phyloP scores from a whole-genome alignment of 2,113 vertebrate genomes.

The Myxocyprinus asiaticus region DNA sequence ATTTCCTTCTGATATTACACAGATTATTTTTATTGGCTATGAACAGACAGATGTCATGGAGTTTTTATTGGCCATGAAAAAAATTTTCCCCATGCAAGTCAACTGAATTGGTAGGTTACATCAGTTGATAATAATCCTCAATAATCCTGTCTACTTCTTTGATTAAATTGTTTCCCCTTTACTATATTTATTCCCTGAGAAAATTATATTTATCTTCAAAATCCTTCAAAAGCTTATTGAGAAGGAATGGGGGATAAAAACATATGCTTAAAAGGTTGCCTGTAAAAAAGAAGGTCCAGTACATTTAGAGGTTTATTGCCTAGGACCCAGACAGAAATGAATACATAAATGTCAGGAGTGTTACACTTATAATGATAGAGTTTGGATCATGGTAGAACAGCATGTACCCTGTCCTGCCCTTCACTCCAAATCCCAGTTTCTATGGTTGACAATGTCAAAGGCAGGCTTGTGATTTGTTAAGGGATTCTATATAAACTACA shows the following conservation, averaged over 20 bases:
- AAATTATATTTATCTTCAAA: constrained; percentile 24
- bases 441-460: constrained; percentile 48
- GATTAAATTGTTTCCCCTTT: constrained; percentile 22
- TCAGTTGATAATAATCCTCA: constrained; percentile 26
- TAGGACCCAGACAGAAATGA: constrained; percentile 28
- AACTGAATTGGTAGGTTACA: constrained; percentile 10
- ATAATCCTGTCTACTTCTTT: constrained; percentile 27
- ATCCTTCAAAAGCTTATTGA: constrained; percentile 14
- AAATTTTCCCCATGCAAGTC: constrained; percentile 10
- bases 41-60: constrained; percentile 28
- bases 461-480: constrained; percentile 45
- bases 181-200: not conserved
- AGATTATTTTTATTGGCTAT: constrained; percentile 29
- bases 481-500: constrained; percentile 35
- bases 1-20: constrained; percentile 34
- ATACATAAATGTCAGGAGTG: constrained; percentile 28
- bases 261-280: not conserved
- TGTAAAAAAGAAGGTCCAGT: constrained; percentile 2
- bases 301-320: constrained; percentile 38
- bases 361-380: constrained; percentile 18
- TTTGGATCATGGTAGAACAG: constrained; percentile 19
- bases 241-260: constrained; percentile 16
- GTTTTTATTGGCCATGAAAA: constrained; percentile 21
- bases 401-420: constrained; percentile 34
- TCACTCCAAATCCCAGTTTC: constrained; percentile 37